phyloP scores from a whole-genome alignment of 2,888 invertebrate species.

The Acanthococcus lagerstroemiae region DNA sequence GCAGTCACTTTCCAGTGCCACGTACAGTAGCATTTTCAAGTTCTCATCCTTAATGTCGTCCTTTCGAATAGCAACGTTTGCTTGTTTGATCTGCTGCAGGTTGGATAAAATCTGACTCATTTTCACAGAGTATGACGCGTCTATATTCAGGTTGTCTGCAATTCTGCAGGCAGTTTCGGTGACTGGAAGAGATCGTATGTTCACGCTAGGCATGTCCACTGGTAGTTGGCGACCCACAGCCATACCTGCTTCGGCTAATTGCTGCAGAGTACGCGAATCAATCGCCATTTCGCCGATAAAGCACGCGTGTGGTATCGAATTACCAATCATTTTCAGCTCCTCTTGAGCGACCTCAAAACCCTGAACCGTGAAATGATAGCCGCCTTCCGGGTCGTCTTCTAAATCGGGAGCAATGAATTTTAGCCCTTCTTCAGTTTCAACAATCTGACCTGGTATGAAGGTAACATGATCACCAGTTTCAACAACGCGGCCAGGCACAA shows the following conservation, averaged over 20 bases:
- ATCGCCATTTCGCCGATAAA: slow-evolving; percentile 51
- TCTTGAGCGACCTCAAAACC: slow-evolving; percentile 52
- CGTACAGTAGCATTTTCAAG: background rate
- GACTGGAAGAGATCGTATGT: slow-evolving; percentile 45
- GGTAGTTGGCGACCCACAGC: slow-evolving; percentile 55
- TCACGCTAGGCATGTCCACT: slow-evolving; percentile 52
- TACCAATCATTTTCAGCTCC: slow-evolving; percentile 43
- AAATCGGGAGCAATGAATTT: slow-evolving; percentile 60
- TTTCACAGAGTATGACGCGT: slow-evolving; percentile 42
- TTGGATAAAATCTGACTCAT: slow-evolving; percentile 43
- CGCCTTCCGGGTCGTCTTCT: slow-evolving; percentile 55
- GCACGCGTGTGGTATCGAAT: slow-evolving; percentile 40
- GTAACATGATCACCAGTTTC: slow-evolving; percentile 45
- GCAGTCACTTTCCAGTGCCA: background rate
- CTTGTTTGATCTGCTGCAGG: slow-evolving; percentile 5
- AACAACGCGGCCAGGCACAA: slow-evolving; percentile 47
- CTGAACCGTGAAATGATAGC: slow-evolving; percentile 58
- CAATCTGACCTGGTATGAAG: slow-evolving; percentile 46
- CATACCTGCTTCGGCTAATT: slow-evolving; percentile 59
- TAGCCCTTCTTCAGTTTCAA: slow-evolving; percentile 47
- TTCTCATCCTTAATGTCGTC: slow-evolving; percentile 2
- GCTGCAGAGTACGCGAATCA: slow-evolving; percentile 54
- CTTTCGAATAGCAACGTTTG: background rate
- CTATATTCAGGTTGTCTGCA: slow-evolving; percentile 41
- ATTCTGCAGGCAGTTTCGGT: slow-evolving; percentile 37